Evolutionary conservation across 1,140 invertebrate genomes (phyloP).

Genomic region (Drosophila leontia): DNA sequence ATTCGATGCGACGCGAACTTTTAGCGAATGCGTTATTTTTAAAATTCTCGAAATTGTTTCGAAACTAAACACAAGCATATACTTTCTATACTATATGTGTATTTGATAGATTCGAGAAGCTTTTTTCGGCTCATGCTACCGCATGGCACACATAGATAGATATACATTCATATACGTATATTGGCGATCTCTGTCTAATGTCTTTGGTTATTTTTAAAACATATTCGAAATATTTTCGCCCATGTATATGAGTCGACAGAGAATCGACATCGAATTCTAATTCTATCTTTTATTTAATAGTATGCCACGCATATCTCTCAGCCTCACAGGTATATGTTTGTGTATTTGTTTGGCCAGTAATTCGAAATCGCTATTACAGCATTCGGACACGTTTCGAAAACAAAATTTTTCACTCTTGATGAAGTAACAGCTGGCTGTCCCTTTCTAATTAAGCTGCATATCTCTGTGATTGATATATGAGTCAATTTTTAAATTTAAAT

Average conservation of each 20-base stretch:
- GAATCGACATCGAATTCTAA: conserved; percentile 46
- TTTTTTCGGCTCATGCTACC: conserved; percentile 54
- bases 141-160: conserved; percentile 53
- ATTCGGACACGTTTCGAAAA: conserved; percentile 29
- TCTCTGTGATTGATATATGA: conserved; percentile 25
- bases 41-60: conserved; percentile 84
- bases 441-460: conserved; percentile 28
- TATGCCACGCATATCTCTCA: conserved; percentile 61
- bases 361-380: conserved; percentile 68
- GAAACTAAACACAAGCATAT: conserved; percentile 67
- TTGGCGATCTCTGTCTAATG: conserved; percentile 67
- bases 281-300: conserved; percentile 45
- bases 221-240: conserved; percentile 77
- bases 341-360: conserved; percentile 73
- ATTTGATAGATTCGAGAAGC: conserved; percentile 48
- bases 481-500: not conserved
- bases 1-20: conserved; percentile 67
- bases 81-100: conserved; percentile 33
- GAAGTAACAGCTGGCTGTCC: conserved; percentile 58
- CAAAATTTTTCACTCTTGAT: conserved; percentile 37
- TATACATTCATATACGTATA: conserved; percentile 26
- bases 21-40: conserved; percentile 80
- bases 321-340: conserved; percentile 59
- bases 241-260: conserved; percentile 52
- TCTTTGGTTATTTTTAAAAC: conserved; percentile 78